Evolutionary conservation across 2,113 vertebrate genomes (phyloP).

Genomic region (Solea solea): DNA sequence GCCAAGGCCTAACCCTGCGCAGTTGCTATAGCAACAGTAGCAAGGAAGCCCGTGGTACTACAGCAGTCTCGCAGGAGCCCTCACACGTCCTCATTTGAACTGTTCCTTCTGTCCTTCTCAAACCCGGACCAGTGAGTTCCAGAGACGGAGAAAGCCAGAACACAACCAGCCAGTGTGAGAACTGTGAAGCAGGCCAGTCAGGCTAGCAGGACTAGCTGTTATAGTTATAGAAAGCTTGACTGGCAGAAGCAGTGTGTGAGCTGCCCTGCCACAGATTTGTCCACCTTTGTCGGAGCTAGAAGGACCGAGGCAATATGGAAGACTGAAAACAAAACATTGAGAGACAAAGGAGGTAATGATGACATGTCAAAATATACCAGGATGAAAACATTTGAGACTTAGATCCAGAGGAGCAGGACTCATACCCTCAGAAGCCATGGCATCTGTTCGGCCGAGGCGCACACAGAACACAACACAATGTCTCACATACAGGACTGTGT

Average conservation of each 20-base stretch:
- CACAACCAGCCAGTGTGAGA: constrained; percentile 59
- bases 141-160: constrained; percentile 51
- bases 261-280: constrained; percentile 69
- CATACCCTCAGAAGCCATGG: constrained; percentile 61
- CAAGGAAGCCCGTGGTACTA: constrained; percentile 37
- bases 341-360: constrained; percentile 37
- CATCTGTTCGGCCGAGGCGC: constrained; percentile 48
- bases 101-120: constrained; percentile 41
- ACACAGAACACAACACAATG: constrained; percentile 32
- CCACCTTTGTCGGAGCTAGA: constrained; percentile 71
- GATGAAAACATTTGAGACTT: constrained; percentile 58
- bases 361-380: constrained; percentile 21
- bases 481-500: constrained; percentile 67
- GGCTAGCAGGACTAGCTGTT: constrained; percentile 84
- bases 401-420: constrained; percentile 77
- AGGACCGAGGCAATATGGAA: constrained; percentile 68
- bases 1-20: constrained; percentile 40
- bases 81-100: constrained; percentile 43
- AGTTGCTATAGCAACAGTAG: constrained; percentile 59
- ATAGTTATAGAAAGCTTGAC: constrained; percentile 85
- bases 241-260: constrained; percentile 72
- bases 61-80: constrained; percentile 19
- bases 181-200: constrained; percentile 77
- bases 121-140: constrained; percentile 78
- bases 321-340: constrained; percentile 60